A percentile compares a stretch with the other conserved stretches of the same genome.
phyloP scores from a whole-genome alignment of 2,797 vertebrate genomes.

The Eospalax fontanierii region DNA sequence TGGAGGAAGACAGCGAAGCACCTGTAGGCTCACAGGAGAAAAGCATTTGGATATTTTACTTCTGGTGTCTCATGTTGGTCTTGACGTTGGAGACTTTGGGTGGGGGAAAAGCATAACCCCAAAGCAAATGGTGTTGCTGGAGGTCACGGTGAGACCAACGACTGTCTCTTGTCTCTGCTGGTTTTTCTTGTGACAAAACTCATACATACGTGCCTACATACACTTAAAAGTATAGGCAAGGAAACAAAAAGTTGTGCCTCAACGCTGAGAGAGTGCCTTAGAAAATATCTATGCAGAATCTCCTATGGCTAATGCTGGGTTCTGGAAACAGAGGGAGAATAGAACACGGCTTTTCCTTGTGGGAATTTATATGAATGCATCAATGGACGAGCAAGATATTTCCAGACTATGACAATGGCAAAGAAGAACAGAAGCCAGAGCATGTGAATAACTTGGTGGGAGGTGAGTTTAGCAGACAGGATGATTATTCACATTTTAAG shows the following conservation, averaged over 20 bases:
- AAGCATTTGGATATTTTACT: background rate
- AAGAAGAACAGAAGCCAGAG: background rate
- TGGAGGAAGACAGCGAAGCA: background rate
- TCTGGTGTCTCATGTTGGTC: background rate
- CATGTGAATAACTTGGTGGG: background rate
- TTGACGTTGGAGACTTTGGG: background rate
- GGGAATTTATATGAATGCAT: background rate
- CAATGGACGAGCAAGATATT: background rate
- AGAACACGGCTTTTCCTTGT: background rate
- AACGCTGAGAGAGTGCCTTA: background rate
- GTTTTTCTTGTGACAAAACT: background rate
- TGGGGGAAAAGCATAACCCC: fast-evolving
- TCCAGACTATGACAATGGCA: background rate
- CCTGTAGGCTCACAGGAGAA: background rate
- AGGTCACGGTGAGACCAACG: background rate
- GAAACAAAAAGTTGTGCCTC: background rate
- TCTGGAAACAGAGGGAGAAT: background rate
- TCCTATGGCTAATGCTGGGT: background rate
- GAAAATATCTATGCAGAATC: background rate
- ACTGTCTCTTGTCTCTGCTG: background rate
- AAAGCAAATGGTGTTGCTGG: background rate
- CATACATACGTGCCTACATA: background rate
- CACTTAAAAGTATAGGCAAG: background rate
- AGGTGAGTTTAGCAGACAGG: background rate
- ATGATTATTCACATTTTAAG: background rate